Conservation (phyloP, 1,140 invertebrate genomes). For the Brachionus angularis region DNA sequence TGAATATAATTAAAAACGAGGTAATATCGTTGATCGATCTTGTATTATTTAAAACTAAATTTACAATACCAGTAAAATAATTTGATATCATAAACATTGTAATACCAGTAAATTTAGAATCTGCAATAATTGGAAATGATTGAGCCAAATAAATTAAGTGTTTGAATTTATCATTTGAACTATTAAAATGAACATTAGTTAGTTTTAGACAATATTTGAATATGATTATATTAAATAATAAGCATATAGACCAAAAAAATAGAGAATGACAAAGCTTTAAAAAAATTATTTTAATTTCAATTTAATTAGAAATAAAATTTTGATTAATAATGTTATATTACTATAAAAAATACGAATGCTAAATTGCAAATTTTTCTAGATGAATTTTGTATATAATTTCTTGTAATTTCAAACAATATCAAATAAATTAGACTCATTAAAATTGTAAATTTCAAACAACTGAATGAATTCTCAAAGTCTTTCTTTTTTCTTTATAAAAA, state of each 20-base stretch:
- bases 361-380: constrained; percentile 20
- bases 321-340: too few species aligned
- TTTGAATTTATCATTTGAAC: not conserved
- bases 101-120: constrained; percentile 64
- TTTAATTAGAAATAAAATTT: not conserved
- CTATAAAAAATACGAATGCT: constrained; percentile 4
- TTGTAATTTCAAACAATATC: not conserved
- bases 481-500: too few species aligned
- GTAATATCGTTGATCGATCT: too few species aligned
- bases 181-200: not conserved
- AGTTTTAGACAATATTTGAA: too few species aligned
- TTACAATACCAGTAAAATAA: constrained; percentile 72
- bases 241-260: too few species aligned
- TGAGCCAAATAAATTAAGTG: not conserved
- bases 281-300: not conserved
- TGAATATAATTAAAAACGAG: too few species aligned
- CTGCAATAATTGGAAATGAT: not conserved
- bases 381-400: constrained; percentile 30
- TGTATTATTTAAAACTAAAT: constrained; percentile 58
- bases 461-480: not conserved
- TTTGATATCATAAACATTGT: constrained; percentile 73
- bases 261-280: too few species aligned
- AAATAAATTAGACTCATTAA: not conserved
- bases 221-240: too few species aligned
- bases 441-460: not conserved